phyloP scores from a whole-genome alignment of 2,888 invertebrate species.

The Drosophila histrio region DNA sequence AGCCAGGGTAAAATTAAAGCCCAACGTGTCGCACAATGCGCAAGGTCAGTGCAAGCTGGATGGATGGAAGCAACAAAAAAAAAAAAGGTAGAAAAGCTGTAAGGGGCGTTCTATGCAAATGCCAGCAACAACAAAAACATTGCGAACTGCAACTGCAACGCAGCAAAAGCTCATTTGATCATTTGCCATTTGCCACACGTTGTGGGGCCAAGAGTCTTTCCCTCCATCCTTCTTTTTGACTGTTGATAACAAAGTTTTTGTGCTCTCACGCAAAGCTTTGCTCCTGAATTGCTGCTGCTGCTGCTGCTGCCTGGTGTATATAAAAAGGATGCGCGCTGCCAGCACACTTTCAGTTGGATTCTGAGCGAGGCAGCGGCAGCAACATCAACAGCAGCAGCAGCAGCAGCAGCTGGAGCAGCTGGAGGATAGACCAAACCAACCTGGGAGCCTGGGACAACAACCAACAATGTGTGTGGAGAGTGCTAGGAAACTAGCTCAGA shows the following conservation, averaged over 20 bases:
- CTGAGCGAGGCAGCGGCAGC: constrained; percentile 74
- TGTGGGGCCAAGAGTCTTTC: constrained; percentile 6
- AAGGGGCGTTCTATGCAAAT: constrained; percentile 31
- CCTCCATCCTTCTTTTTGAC: constrained; percentile 16
- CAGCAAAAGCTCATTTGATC: constrained; percentile 64
- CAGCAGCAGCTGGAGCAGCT: constrained; percentile 37
- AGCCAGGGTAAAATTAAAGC: constrained; percentile 48
- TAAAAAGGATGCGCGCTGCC: constrained; percentile 73
- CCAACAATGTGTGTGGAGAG: constrained; percentile 34
- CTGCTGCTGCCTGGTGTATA: constrained; percentile 41
- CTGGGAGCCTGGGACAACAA: constrained; percentile 40
- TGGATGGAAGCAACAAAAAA: neutral
- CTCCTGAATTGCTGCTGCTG: constrained; percentile 9
- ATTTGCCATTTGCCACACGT: constrained; percentile 55
- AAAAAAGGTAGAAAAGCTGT: constrained; percentile 35
- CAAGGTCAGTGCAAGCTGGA: constrained; percentile 79
- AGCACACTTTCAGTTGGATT: constrained; percentile 75
- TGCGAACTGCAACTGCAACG: constrained; percentile 43
- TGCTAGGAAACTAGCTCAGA: constrained; percentile 74
- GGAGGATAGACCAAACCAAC: constrained; percentile 16
- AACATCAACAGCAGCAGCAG: constrained; percentile 26
- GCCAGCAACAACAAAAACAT: constrained; percentile 12
- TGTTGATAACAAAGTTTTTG: constrained; percentile 56
- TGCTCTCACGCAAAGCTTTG: constrained; percentile 54
- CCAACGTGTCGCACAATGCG: constrained; percentile 69